Conservation (phyloP, 2,113 vertebrate species). For the Alethe castanea region DNA sequence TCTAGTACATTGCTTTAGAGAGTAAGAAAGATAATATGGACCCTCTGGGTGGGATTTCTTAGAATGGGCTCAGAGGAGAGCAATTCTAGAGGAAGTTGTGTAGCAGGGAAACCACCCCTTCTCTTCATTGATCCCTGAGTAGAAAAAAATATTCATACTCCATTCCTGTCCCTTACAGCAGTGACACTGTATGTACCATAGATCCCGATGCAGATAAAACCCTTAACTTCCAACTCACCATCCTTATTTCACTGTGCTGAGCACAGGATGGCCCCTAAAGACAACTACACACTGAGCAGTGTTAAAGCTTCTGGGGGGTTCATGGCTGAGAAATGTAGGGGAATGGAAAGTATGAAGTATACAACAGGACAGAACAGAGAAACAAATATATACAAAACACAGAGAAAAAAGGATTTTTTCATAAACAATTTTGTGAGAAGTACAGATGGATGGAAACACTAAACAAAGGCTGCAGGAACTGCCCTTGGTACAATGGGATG, state of each 20-base stretch:
- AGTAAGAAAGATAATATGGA: not conserved
- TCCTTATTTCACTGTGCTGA: not conserved
- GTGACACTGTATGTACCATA: not conserved
- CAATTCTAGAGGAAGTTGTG: not conserved
- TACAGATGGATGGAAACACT: not conserved
- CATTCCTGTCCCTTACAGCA: not conserved
- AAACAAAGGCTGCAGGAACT: not conserved
- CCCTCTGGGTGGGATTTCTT: not conserved
- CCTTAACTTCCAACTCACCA: not conserved
- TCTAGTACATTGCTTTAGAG: not conserved
- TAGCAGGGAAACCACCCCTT: not conserved
- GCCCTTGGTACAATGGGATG: not conserved
- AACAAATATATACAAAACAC: not conserved
- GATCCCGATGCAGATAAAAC: not conserved
- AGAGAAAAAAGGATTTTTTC: not conserved
- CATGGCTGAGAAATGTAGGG: not conserved
- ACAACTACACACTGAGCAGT: not conserved
- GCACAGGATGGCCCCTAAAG: not conserved
- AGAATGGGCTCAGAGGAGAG: not conserved
- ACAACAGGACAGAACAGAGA: not conserved
- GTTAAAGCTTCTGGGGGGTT: not conserved
- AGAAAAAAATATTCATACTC: not conserved
- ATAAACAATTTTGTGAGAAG: not conserved
- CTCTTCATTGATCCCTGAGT: not conserved
- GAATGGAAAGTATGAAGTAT: not conserved